phyloP scores from a whole-genome alignment of 2,797 vertebrate species.

The Acomys russatus region DNA sequence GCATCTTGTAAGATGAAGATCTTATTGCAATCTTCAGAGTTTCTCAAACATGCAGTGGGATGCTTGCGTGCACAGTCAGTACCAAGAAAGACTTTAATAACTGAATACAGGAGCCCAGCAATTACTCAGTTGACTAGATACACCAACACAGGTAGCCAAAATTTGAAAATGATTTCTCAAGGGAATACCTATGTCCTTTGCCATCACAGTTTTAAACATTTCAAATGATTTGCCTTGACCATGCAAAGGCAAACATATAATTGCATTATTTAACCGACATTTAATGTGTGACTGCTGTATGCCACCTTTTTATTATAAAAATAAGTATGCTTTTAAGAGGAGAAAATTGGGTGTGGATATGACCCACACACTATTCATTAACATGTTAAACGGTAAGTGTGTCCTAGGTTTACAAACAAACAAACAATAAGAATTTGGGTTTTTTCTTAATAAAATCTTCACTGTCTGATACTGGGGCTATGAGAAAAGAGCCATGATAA shows the following conservation, averaged over 20 bases:
- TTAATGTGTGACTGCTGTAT: background rate
- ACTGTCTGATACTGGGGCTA: background rate
- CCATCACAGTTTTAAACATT: background rate
- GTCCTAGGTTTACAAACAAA: background rate
- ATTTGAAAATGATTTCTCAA: background rate
- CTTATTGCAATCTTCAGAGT: background rate
- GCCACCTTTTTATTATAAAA: background rate
- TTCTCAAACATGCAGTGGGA: background rate
- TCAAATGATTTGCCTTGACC: conserved; percentile 30
- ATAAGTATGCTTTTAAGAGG: background rate
- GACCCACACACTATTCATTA: background rate
- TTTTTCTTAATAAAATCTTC: background rate
- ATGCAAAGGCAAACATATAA: background rate
- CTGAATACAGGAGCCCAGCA: background rate
- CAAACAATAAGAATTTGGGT: background rate
- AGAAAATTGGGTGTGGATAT: background rate
- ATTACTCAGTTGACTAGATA: background rate
- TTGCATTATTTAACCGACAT: background rate
- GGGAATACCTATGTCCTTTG: background rate
- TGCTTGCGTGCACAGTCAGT: background rate
- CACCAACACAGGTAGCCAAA: background rate
- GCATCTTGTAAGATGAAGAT: conserved; percentile 12
- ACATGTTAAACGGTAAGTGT: background rate
- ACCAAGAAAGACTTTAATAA: conserved; percentile 3
- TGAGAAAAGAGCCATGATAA: background rate